Evolutionary conservation across 1,140 invertebrate genomes (phyloP).

Genomic region (Tribolium madens): DNA sequence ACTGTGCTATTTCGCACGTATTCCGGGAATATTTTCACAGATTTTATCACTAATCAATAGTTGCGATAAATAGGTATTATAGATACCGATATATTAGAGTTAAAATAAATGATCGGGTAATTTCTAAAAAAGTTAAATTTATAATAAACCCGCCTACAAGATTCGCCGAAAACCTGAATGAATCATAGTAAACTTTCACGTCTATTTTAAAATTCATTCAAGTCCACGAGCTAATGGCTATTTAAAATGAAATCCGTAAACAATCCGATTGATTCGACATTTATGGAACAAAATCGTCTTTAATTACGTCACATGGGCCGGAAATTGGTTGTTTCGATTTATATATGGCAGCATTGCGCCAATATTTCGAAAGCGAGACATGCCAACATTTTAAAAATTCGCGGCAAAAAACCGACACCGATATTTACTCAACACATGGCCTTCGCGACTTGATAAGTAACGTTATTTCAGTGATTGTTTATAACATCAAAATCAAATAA

Average conservation of each 20-base stretch:
- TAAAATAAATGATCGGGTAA: background rate
- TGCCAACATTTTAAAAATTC: background rate
- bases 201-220: constrained; percentile 36
- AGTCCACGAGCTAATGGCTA: background rate
- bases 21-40: no score
- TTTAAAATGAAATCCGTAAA: constrained; percentile 8
- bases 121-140: constrained; percentile 8
- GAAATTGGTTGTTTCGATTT: background rate
- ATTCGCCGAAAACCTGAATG: constrained; percentile 12
- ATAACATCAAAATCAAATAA: background rate
- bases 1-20: no score
- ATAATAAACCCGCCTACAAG: background rate
- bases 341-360: background rate
- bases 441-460: constrained; percentile 3
- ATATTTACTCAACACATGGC: constrained; percentile 2
- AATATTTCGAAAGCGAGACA: background rate
- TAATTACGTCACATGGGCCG: constrained; percentile 4
- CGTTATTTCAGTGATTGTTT: background rate
- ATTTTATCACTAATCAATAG: no score
- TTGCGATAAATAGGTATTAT: no score
- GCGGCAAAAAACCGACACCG: background rate
- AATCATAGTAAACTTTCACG: constrained; percentile 36
- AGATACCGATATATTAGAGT: no score
- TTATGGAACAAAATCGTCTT: background rate
- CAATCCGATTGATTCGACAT: background rate